These are phyloP conservation scores for Etia nguti DNA, from an alignment of 2,113 vertebrate genomes.

Conservation along the genomic window DNA sequence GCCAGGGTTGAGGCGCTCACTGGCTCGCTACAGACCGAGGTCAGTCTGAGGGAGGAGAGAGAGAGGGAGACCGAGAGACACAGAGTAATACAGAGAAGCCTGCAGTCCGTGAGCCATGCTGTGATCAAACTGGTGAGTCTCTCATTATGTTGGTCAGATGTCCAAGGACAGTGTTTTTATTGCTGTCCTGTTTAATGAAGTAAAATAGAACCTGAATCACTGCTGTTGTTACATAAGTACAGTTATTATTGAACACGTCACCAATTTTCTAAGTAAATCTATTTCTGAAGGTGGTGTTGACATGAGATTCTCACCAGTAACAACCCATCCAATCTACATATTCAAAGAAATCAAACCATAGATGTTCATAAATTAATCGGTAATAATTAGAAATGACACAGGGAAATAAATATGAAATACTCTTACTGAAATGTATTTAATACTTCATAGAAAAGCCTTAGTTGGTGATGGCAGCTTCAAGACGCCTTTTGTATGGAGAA, in stretches of 20 bases:
- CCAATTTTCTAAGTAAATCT: background rate
- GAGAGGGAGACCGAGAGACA: constrained; percentile 8
- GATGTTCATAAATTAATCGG: background rate
- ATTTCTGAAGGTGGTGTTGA: background rate
- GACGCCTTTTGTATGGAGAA: background rate
- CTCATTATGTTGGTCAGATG: background rate
- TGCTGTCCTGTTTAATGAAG: background rate
- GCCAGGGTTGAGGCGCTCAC: constrained; percentile 77
- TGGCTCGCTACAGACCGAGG: constrained; percentile 66
- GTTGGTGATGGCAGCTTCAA: background rate
- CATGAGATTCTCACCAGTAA: background rate
- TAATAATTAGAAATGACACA: background rate
- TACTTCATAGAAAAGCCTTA: background rate
- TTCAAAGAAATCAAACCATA: background rate
- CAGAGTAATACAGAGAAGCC: constrained; percentile 21
- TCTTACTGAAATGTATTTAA: background rate
- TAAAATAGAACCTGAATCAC: background rate
- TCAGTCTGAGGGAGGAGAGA: constrained; percentile 65
- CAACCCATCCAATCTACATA: background rate
- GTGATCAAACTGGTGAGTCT: constrained; percentile 57
- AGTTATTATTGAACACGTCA: background rate
- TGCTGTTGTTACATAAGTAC: background rate
- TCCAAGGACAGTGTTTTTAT: background rate
- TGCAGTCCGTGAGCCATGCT: constrained; percentile 52
- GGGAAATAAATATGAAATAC: background rate